Evolutionary conservation across 2,113 vertebrate genomes (phyloP).

Genomic region (Panthera uncia): DNA sequence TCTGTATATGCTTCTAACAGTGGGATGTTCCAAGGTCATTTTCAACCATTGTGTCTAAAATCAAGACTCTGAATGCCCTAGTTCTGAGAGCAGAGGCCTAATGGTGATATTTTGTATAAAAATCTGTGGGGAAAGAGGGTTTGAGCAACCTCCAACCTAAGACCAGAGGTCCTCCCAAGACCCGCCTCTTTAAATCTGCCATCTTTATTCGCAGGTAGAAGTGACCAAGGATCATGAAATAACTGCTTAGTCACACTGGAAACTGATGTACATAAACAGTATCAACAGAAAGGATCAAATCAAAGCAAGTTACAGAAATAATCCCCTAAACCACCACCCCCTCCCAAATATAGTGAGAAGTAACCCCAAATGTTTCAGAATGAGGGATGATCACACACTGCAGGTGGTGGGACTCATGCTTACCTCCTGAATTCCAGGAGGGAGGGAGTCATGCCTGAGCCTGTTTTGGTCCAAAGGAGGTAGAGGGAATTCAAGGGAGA

Average conservation of each 20-base stretch:
- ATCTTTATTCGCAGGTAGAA: background rate
- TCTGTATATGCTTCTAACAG: background rate
- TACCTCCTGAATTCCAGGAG: background rate
- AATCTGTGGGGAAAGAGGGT: background rate
- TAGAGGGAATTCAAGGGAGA: background rate
- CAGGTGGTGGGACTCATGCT: background rate
- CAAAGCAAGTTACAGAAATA: background rate
- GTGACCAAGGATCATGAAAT: background rate
- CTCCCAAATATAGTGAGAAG: background rate
- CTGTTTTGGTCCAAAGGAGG: background rate
- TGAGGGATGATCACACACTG: background rate
- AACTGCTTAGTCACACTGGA: background rate
- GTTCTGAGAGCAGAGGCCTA: slow-evolving; percentile 3
- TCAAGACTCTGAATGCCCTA: background rate
- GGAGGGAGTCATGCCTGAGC: background rate
- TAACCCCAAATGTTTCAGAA: background rate
- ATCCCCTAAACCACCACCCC: background rate
- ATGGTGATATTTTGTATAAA: slow-evolving; percentile 26
- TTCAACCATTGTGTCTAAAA: slow-evolving; percentile 28
- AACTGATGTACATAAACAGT: background rate
- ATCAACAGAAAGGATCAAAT: background rate
- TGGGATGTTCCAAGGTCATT: slow-evolving; percentile 55
- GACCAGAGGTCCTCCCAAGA: background rate
- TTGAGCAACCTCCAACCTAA: background rate
- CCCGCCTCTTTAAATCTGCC: background rate